Evolutionary conservation across 1,140 invertebrate species (phyloP), one percentile per base, ranked within the genome.

Genomic region (Lordiphosa stackelbergi): DNA sequence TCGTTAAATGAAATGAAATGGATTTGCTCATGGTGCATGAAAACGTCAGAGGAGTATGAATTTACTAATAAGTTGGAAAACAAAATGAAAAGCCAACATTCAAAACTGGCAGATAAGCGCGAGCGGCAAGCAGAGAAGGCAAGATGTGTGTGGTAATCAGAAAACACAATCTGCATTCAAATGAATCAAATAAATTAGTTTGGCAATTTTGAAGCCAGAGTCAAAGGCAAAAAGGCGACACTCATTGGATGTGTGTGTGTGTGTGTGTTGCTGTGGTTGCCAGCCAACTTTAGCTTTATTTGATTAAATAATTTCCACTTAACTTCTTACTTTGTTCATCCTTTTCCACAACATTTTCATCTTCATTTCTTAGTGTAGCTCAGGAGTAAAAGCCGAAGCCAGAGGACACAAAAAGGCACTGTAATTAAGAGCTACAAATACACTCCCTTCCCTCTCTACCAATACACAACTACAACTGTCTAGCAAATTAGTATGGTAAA

Each of bases 171-270:
- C 79, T 85, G 68, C 79, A 85, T 85, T 62, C 71, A 85, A 85
- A 85, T 85, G 74, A 75, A 75, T 81, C 74, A 74, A 85, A 75
- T 85, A 79, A 85, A 85, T 85, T 81, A 74, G 81, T 75, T 85
- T 65, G 63, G 43, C 63, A 62, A 73, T 71, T 83, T 78, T 70
- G 53, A 66, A 66, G 63, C 57, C 54, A 58, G 59, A 68, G 57
- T 58, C 57, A 51, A 52, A 53, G 28, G 13, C 48, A 43, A 38
- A 53, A 51, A 43, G 40, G 16, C 12, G 35, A 48, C 53, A 51
- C 36, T 60, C 11, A 48, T 28, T 19, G 1, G 12, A 28, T 19
- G n/a, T 43, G 2, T 5, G 46, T 16, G 53, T 19, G 52, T 31
- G 35, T 51, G 53, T 41, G 51, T 65, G 57, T 46, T 62, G 55